Evolutionary conservation across 2,113 vertebrate genomes (phyloP), one percentile per base, ranked within the genome.

Genomic region (Arothron firmamentum): DNA sequence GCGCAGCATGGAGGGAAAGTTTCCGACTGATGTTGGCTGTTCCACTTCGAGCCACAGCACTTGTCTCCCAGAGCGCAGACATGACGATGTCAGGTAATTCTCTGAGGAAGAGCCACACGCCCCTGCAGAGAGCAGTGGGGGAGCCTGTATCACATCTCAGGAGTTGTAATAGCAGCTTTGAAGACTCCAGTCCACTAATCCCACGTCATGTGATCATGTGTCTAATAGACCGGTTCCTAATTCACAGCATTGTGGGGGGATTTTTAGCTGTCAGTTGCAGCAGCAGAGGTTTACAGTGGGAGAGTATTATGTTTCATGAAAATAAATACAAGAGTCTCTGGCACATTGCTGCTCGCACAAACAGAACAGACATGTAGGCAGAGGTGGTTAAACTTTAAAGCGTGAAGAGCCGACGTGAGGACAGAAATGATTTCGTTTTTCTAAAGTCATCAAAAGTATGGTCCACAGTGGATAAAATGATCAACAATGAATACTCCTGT

Each of bases 161-260:
- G 89, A 90, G 86, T 87, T 88, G 86, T 88, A 86, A 88, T 87
- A 85, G 86, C 85, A 85, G 82, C 87, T 87, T 90, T 88, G 86
- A 89, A 87, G 86, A 87, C 83, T 85, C 83, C 81, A 86, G 79
- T 85, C 86, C 80, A 83, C 86, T 90, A 90, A 90, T 89, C 89
- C 88, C 86, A 84, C 85, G 85, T 88, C 85, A 87, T 85, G 83
- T 86, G 84, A 87, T 87, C 87, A 87, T 87, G 89, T 88, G 85
- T 88, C 83, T 88, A 88, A 86, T 87, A 86, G 88, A 88, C 82
- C 89, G 75, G 51, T 80, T 85, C 87, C 74, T 85, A 88, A 90
- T 87, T 89, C 86, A 85, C 86, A 83, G 84, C 84, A 85, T 87
- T 85, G 84, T 84, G 75, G 85, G 85, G 25, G 87, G 87, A 81